phyloP scores from a whole-genome alignment of 1,140 invertebrate species.

The Pseudomyrmex flavicornis region DNA sequence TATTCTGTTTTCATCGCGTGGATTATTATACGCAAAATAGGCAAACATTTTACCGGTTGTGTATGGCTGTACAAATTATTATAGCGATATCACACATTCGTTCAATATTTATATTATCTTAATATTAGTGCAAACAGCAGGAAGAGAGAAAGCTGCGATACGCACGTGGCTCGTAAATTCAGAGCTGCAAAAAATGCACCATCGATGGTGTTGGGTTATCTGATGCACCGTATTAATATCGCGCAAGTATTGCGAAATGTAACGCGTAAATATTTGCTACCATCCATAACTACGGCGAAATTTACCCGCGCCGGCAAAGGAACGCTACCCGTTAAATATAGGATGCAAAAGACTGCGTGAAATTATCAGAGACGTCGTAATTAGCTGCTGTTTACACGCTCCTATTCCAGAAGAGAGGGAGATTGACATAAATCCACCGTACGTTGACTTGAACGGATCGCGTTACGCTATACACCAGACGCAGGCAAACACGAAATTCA shows the following conservation, averaged over 20 bases:
- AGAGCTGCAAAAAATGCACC: background rate
- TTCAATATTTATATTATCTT: background rate
- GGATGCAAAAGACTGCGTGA: background rate
- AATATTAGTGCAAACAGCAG: constrained; percentile 7
- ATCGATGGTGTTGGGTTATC: background rate
- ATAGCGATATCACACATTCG: background rate
- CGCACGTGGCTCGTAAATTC: constrained; percentile 8
- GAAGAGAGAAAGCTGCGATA: background rate
- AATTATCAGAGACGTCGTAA: constrained; percentile 50
- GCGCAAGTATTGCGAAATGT: constrained; percentile 25
- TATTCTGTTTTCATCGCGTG: background rate
- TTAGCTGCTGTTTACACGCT: constrained; percentile 43
- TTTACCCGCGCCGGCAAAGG: constrained; percentile 10
- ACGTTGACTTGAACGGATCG: constrained; percentile 50
- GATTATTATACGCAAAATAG: background rate
- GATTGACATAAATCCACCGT: constrained; percentile 11
- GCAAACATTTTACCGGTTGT: background rate
- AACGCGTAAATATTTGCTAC: constrained; percentile 41
- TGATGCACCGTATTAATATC: background rate
- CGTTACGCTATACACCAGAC: background rate
- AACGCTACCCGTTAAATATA: background rate
- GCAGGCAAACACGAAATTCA: constrained; percentile 57
- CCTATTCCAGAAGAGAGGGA: constrained; percentile 15
- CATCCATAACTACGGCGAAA: background rate
- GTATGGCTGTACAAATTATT: background rate